These are phyloP conservation scores for Oryzias sinensis DNA, from an alignment of 2,797 vertebrate species.

Conservation along the genomic window DNA sequence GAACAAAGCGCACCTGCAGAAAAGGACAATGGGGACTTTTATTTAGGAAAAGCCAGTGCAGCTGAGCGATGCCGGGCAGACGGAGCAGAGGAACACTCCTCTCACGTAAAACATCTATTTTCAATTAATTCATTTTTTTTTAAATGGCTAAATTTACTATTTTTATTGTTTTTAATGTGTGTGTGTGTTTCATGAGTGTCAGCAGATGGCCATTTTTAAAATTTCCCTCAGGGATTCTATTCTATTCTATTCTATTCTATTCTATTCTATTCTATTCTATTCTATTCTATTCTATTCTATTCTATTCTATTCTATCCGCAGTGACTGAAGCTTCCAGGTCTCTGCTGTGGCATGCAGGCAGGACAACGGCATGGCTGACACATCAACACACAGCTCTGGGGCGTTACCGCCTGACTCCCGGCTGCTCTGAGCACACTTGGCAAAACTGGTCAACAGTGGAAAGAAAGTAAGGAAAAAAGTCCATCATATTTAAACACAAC, in stretches of 20 bases:
- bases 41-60: conserved; percentile 15
- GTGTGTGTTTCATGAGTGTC: too few species aligned
- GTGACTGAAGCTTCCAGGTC: conserved; percentile 7
- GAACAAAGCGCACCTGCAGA: conserved; percentile 92
- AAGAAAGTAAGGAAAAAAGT: conserved; percentile 8
- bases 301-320: neutral
- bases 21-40: conserved; percentile 40
- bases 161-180: too few species aligned
- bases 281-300: too few species aligned
- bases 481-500: conserved; percentile 9
- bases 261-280: too few species aligned
- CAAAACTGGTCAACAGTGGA: conserved; percentile 4
- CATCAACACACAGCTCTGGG: conserved; percentile 42
- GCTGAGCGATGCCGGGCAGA: neutral
- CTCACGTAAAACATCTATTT: too few species aligned
- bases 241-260: too few species aligned
- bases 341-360: conserved; percentile 33
- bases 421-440: conserved; percentile 31
- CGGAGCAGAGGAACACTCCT: too few species aligned
- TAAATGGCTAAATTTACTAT: too few species aligned
- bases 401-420: conserved; percentile 37
- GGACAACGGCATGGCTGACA: conserved; percentile 53
- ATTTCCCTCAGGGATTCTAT: too few species aligned
- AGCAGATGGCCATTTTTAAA: too few species aligned
- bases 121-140: too few species aligned